Conservation (phyloP, 2,113 vertebrate species). For the Atherinomorus stipes region DNA sequence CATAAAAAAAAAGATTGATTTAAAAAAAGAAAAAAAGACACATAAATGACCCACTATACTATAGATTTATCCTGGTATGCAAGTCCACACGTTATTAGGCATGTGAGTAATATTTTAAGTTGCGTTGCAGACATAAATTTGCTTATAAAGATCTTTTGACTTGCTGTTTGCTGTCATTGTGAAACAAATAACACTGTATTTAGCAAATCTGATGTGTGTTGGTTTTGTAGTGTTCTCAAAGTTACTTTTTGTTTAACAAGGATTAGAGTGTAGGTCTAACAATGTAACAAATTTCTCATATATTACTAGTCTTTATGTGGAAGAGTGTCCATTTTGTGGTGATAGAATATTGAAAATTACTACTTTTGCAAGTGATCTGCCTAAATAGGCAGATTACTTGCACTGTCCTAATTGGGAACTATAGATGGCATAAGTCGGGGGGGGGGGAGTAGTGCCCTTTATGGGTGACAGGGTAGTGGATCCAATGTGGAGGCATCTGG, state of each 20-base stretch:
- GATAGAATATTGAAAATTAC: too few relatives aligned
- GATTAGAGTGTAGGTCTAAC: too few relatives aligned
- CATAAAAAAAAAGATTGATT: neutral
- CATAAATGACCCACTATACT: too few relatives aligned
- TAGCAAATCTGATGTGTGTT: constrained; percentile 1
- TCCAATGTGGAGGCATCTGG: constrained; percentile 80
- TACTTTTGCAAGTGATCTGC: too few relatives aligned
- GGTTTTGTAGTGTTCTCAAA: neutral
- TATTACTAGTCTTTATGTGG: neutral
- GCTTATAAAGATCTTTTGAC: neutral
- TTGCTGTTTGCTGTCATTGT: constrained; percentile 30
- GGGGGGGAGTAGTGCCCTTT: constrained; percentile 80
- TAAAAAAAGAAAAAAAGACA: neutral
- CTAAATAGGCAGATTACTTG: constrained; percentile 34
- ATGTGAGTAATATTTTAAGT: neutral
- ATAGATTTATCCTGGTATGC: too few relatives aligned
- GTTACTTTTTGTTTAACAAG: too few relatives aligned
- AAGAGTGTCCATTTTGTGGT: neutral
- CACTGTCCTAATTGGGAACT: constrained; percentile 45
- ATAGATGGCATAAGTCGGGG: constrained; percentile 73
- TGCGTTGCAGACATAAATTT: neutral
- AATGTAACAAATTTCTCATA: too few relatives aligned
- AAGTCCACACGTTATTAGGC: constrained; percentile 5
- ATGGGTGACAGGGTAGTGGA: constrained; percentile 80
- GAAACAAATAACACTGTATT: constrained; percentile 13